Percentiles rank a stretch among this genome's conserved stretches.
These are phyloP conservation scores for Botia almorhae DNA, from an alignment of 2,797 vertebrate genomes.

Conservation along the genomic window DNA sequence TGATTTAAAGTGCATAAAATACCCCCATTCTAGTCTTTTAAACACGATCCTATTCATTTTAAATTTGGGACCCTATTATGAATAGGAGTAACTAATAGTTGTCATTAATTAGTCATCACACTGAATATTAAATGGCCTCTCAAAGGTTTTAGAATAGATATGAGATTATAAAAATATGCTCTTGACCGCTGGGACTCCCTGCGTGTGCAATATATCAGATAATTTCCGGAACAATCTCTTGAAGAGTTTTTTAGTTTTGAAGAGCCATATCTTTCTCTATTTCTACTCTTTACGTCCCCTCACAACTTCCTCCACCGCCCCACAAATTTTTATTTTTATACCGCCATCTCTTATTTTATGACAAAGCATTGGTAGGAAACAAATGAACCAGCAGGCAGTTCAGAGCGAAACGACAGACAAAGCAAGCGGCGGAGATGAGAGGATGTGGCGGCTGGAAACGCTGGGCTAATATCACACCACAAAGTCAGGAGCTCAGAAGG, in stretches of 20 bases:
- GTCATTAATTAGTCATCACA: constrained; percentile 57
- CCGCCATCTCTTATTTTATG: constrained; percentile 68
- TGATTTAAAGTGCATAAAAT: constrained; percentile 53
- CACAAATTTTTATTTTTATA: constrained; percentile 75
- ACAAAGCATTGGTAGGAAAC: constrained; percentile 66
- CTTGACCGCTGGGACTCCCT: constrained; percentile 36
- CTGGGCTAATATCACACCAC: constrained; percentile 67
- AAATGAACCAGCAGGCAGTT: constrained; percentile 62
- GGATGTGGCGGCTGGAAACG: constrained; percentile 51
- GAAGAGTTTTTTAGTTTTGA: neutral
- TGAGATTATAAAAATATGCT: constrained; percentile 49
- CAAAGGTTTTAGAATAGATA: constrained; percentile 52
- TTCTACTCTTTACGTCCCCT: constrained; percentile 42
- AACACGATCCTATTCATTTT: constrained; percentile 55
- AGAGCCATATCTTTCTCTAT: constrained; percentile 30
- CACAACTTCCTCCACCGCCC: constrained; percentile 69
- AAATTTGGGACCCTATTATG: constrained; percentile 49
- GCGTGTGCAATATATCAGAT: constrained; percentile 41
- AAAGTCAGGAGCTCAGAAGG: constrained; percentile 67
- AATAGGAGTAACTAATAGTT: constrained; percentile 59
- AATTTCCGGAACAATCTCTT: constrained; percentile 35
- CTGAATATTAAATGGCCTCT: constrained; percentile 45
- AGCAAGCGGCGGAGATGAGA: constrained; percentile 47
- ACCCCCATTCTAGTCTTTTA: constrained; percentile 61
- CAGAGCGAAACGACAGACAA: constrained; percentile 57